Evolutionary conservation across 1,140 invertebrate genomes (phyloP).

Genomic region (Brachionus rubens): DNA sequence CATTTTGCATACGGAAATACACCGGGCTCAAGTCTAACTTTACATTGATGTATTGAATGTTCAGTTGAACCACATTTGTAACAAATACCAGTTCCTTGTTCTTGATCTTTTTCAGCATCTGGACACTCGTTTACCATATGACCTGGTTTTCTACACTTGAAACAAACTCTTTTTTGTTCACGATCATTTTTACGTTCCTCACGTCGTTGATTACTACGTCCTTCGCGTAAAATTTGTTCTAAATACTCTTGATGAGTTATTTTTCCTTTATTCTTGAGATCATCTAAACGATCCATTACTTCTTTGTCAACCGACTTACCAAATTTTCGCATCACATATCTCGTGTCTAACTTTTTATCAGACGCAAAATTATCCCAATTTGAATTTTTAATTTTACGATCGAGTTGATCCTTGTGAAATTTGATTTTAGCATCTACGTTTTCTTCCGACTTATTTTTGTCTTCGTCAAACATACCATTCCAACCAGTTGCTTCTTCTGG

Average conservation of each 20-base stretch:
- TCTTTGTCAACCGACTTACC: constrained; percentile 4
- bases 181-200: constrained; percentile 20
- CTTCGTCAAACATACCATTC: constrained; percentile 65
- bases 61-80: constrained; percentile 62
- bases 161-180: constrained; percentile 65
- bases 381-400: constrained; percentile 16
- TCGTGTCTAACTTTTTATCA: not conserved
- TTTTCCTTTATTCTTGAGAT: constrained; percentile 16
- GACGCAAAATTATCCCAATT: not conserved
- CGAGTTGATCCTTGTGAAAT: constrained; percentile 17
- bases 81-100: constrained; percentile 57
- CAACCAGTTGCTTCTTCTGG: constrained; percentile 71
- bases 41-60: constrained; percentile 55
- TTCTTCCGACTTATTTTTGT: constrained; percentile 47
- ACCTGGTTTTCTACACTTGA: constrained; percentile 69
- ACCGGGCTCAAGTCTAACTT: constrained; percentile 51
- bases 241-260: constrained; percentile 40
- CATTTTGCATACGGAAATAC: constrained; percentile 73
- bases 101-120: constrained; percentile 61
- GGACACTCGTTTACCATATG: constrained; percentile 77
- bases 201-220: constrained; percentile 27
- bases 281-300: not conserved
- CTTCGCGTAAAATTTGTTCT: constrained; percentile 35
- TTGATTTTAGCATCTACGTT: constrained; percentile 36
- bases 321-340: constrained; percentile 26